Base-by-base conservation (phyloP, 2,113 vertebrate species). In the Trichomycterus rosablanca region DNA sequence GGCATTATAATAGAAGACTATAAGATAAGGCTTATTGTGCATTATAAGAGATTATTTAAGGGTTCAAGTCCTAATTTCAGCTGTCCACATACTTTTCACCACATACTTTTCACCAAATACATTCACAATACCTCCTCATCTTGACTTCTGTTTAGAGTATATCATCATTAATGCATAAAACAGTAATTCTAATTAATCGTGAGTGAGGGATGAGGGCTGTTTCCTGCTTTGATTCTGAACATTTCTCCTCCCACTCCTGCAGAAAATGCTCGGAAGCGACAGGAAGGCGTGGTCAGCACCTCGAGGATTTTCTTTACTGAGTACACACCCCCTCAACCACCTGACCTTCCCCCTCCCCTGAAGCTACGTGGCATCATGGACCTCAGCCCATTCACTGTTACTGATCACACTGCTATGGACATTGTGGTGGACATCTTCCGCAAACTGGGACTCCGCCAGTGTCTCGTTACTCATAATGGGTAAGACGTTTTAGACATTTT, bases 391-490 rank as follows among this genome's bases (percentile, higher is more conserved):
- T 92, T 93, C 79, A 92, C 91, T 0, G 90, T 93, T 67, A 91
- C 91, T 0, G 91, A 93, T 67, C 90, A 92, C 62, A 92, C 90
- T 0, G 87, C 91, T 64, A 93, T 93, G 91, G 91, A 93, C 18
- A 93, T 92, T 0, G 91, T 93, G 1, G 86, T 93, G 66, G 91
- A 93, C 68, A 92, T 93, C 20, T 93, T 93, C 79, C 90, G 91
- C 62, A 93, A 93, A 75, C 86, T 93, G 39, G 91, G 91, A 0
- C 50, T 93, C 28, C 87, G 91, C 10, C 91, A 93, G 77, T 92
- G 90, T 80, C 84, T 93, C 51, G 90, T 92, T 19, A 93, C 91
- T 3, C 91, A 92, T 76, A 93, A 93, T 0, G 91, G 91, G 91
- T 92, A 62, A 64, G 4, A 5, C 4, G 4, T 5, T 32, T 32